phyloP scores from a whole-genome alignment of 2,888 invertebrate genomes.

The Cyclophora punctaria region DNA sequence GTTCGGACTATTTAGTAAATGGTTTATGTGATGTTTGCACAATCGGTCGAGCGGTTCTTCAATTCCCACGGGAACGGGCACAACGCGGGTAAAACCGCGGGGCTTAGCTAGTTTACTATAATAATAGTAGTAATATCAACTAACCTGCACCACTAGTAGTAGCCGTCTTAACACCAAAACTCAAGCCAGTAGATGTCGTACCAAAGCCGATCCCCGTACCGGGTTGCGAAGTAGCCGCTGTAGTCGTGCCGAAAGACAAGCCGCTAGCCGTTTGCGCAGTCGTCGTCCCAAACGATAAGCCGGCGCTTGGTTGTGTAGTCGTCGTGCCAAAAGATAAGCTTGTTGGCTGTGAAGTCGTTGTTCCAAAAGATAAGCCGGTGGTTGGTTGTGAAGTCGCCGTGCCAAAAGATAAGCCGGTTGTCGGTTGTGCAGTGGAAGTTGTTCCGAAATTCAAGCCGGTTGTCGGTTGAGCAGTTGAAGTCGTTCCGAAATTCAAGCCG shows the following conservation, averaged over 20 bases:
- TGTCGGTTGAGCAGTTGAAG: conserved; percentile 10
- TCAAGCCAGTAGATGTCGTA: conserved; percentile 10
- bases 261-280: conserved; percentile 1
- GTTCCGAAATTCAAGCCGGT: conserved; percentile 14
- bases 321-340: conserved; percentile 10
- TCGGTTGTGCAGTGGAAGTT: conserved; percentile 3
- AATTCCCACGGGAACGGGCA: no score
- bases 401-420: conserved; percentile 5
- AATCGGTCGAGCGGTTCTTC: no score
- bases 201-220: conserved; percentile 8
- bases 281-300: background rate
- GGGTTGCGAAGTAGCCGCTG: background rate
- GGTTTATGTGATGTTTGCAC: no score
- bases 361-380: no score
- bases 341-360: conserved; percentile 1
- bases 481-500: conserved; percentile 23
- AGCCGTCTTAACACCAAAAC: conserved; percentile 29
- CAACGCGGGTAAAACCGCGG: no score
- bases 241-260: background rate
- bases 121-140: no score
- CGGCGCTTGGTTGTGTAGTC: no score
- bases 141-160: conserved; percentile 13
- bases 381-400: conserved; percentile 1
- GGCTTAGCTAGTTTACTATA: no score
- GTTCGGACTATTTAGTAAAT: no score